Conservation (phyloP, 2,113 vertebrate genomes). For the Percopsis transmontana region DNA sequence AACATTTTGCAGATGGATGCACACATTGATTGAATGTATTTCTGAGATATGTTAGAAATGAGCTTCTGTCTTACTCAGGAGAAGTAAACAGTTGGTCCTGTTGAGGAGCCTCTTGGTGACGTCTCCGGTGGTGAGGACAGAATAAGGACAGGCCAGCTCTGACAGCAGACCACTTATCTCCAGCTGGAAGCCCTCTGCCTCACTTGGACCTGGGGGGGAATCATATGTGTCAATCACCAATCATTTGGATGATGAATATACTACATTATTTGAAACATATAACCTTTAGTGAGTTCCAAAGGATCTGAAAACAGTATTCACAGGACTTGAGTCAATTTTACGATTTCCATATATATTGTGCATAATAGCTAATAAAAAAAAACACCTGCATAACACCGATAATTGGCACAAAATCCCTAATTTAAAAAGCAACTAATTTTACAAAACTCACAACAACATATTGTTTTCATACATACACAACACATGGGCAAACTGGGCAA, state of each 20-base stretch:
- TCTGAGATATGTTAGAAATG: not conserved
- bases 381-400: too few species aligned
- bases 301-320: too few species aligned
- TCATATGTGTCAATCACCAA: not conserved
- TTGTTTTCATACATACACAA: not conserved
- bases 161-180: constrained; percentile 94
- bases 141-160: constrained; percentile 92
- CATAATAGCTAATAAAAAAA: too few species aligned
- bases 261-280: too few species aligned
- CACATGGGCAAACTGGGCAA: not conserved
- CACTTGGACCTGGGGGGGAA: constrained; percentile 82
- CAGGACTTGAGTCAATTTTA: too few species aligned
- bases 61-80: constrained; percentile 86
- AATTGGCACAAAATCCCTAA: too few species aligned
- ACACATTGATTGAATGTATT: too few species aligned
- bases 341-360: too few species aligned
- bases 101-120: constrained; percentile 89
- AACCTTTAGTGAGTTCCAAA: too few species aligned
- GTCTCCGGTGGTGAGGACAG: constrained; percentile 86
- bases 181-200: constrained; percentile 94
- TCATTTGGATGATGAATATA: not conserved
- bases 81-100: constrained; percentile 90
- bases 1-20: too few species aligned
- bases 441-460: too few species aligned
- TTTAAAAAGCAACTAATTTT: too few species aligned